Evolutionary conservation across 1,140 invertebrate species (phyloP).

Genomic region (Luehdorfia chinensis): DNA sequence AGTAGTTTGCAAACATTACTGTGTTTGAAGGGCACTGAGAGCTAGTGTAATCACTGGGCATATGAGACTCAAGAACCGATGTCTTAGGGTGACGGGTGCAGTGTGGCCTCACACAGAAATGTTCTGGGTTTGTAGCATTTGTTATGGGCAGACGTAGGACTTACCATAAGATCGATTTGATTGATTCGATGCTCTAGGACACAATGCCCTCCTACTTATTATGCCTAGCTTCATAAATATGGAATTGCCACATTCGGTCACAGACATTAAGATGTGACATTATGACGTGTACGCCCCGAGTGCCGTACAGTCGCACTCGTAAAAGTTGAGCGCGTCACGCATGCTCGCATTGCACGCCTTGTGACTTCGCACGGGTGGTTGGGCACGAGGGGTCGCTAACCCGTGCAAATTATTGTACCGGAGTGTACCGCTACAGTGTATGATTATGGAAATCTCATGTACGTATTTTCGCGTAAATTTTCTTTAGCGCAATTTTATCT

Average conservation of each 20-base stretch:
- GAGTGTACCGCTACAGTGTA: slow-evolving; percentile 7
- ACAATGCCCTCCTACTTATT: slow-evolving; percentile 4
- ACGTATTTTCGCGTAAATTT: slow-evolving; percentile 4
- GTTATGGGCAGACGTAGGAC: no score
- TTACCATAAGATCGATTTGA: no score
- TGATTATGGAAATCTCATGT: slow-evolving; percentile 13
- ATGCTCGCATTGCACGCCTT: slow-evolving; percentile 1
- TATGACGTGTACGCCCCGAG: not conserved
- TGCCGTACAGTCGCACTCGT: slow-evolving; percentile 12
- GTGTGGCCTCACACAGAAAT: no score
- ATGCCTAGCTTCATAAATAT: slow-evolving; percentile 12
- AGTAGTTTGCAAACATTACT: no score
- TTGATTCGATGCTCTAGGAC: no score
- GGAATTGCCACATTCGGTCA: slow-evolving; percentile 13
- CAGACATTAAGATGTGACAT: slow-evolving; percentile 10
- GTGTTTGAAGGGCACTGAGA: no score
- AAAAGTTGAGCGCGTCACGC: slow-evolving; percentile 9
- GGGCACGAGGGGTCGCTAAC: slow-evolving; percentile 11
- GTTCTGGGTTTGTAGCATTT: no score
- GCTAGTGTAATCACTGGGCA: no score
- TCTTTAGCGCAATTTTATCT: not conserved
- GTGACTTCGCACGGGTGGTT: not conserved
- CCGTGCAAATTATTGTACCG: slow-evolving; percentile 8
- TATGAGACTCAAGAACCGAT: no score
- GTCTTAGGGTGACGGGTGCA: no score